Conservation (phyloP, 1,140 invertebrate genomes). For the Stenopsyche tienmushanensis region DNA sequence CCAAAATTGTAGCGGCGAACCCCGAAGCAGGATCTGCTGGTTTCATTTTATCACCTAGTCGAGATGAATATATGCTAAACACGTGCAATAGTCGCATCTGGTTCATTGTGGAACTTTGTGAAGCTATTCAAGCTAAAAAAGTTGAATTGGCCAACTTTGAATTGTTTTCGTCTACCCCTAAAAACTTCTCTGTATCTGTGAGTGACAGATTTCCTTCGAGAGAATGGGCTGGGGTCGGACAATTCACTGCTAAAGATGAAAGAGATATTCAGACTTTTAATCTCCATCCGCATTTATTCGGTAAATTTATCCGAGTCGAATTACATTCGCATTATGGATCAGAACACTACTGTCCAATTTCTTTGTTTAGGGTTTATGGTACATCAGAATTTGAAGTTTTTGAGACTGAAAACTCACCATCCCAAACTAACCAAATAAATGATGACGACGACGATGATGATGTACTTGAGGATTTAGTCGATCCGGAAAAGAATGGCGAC, state of each 20-base stretch:
- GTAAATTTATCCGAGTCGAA: conserved; percentile 92
- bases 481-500: conserved; percentile 50
- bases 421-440: conserved; percentile 54
- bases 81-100: conserved; percentile 89
- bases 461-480: conserved; percentile 48
- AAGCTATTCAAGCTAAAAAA: conserved; percentile 91
- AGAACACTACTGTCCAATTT: conserved; percentile 97
- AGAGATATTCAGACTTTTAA: conserved; percentile 86
- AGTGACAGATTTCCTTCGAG: conserved; percentile 89
- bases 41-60: conserved; percentile 81
- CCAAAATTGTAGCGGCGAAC: conserved; percentile 92
- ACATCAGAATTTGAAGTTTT: conserved; percentile 88
- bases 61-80: conserved; percentile 98
- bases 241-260: conserved; percentile 84
- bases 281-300: conserved; percentile 77
- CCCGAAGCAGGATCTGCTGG: conserved; percentile 83
- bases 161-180: conserved; percentile 94
- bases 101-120: conserved; percentile 97
- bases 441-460: conserved; percentile 65
- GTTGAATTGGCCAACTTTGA: conserved; percentile 98
- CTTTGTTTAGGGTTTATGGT: conserved; percentile 87
- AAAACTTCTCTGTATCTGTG: conserved; percentile 83
- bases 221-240: conserved; percentile 88
- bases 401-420: conserved; percentile 70
- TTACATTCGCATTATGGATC: conserved; percentile 90